These are phyloP conservation scores for Venusia cambrica DNA, from an alignment of 2,888 invertebrate genomes.

Conservation along the genomic window DNA sequence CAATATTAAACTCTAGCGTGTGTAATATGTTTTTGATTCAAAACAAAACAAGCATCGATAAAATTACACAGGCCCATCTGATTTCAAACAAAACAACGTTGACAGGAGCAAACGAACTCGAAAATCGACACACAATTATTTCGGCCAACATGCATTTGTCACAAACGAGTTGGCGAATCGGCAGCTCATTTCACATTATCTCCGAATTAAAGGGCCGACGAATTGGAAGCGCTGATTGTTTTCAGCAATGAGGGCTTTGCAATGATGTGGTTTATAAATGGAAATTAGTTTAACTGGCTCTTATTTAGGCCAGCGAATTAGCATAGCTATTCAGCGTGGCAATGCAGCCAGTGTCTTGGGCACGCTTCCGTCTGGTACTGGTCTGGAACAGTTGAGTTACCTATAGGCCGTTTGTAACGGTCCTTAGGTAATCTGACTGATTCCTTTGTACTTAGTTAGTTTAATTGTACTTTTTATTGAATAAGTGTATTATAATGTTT, in stretches of 20 bases:
- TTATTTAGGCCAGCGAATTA: no score
- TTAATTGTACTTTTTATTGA: no score
- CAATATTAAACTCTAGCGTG: no score
- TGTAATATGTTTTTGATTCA: not conserved
- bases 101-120: constrained; percentile 33
- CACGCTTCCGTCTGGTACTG: no score
- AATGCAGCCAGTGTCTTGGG: no score
- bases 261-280: constrained; percentile 2
- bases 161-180: constrained; percentile 21
- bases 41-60: constrained; percentile 3
- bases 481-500: no score
- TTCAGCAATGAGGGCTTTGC: constrained; percentile 20
- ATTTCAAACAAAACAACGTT: constrained; percentile 24
- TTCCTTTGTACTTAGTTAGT: no score
- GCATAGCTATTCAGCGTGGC: no score
- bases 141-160: constrained; percentile 42
- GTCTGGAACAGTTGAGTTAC: no score
- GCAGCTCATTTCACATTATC: constrained; percentile 34
- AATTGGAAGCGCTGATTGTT: constrained; percentile 21
- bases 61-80: constrained; percentile 11
- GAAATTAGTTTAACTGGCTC: constrained; percentile 7
- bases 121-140: constrained; percentile 42
- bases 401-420: no score
- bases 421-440: no score
- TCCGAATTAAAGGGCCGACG: constrained; percentile 29